These are phyloP conservation scores for Zaprionus lineosus DNA, from an alignment of 2,888 invertebrate genomes.

Conservation along the genomic window DNA sequence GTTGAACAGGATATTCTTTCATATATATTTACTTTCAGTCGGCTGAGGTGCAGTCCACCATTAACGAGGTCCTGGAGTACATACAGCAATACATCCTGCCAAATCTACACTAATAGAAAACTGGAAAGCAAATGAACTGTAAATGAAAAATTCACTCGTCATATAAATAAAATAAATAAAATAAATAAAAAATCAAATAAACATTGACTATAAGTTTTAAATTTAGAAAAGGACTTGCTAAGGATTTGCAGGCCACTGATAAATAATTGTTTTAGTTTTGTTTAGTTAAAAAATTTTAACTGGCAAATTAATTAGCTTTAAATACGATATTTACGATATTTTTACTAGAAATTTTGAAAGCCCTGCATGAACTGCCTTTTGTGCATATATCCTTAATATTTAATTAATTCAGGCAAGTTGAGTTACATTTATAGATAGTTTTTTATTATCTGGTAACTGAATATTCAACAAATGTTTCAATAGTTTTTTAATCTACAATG, in stretches of 20 bases:
- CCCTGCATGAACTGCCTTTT: no score
- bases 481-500: constrained; percentile 26
- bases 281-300: no score
- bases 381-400: no score
- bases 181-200: neutral
- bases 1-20: neutral
- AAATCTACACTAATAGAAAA: constrained; percentile 44
- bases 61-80: constrained; percentile 72
- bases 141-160: neutral
- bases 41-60: constrained; percentile 57
- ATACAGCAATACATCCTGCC: constrained; percentile 71
- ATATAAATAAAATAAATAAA: neutral
- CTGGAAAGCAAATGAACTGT: neutral
- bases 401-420: no score
- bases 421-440: neutral
- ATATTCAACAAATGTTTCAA: constrained; percentile 6
- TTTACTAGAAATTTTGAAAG: no score
- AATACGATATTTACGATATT: no score
- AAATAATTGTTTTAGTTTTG: no score
- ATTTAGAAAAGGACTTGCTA: no score
- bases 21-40: constrained; percentile 46
- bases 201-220: no score
- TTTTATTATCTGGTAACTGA: constrained; percentile 31
- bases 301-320: no score
- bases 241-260: no score